Evolutionary conservation across 1,140 invertebrate species (phyloP).

Genomic region (Monochamus saltuarius): DNA sequence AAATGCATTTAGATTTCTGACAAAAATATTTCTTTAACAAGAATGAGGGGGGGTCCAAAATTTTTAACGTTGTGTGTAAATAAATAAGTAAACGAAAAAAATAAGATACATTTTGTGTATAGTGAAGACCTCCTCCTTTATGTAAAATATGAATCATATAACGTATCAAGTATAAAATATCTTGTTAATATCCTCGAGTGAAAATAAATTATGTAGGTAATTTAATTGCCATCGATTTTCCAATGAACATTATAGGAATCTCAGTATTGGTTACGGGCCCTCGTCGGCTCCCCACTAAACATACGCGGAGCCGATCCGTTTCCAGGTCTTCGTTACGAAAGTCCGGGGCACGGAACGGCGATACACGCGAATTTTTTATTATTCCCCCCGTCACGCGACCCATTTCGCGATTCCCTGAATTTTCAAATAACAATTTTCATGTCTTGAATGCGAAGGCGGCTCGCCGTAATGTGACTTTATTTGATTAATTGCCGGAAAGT

Average conservation of each 20-base stretch:
- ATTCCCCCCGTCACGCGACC: neutral
- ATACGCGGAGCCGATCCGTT: conserved; percentile 11
- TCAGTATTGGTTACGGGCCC: conserved; percentile 11
- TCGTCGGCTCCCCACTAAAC: neutral
- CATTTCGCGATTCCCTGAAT: conserved; percentile 5
- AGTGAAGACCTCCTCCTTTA: no score
- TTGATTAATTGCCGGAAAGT: conserved; percentile 15
- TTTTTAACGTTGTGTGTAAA: no score
- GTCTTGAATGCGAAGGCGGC: neutral
- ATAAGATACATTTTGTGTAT: no score
- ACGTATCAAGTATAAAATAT: no score
- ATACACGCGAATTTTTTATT: conserved; percentile 13
- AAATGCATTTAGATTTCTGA: no score
- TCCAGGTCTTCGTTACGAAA: conserved; percentile 1
- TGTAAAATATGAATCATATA: no score
- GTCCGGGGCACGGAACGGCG: conserved; percentile 7
- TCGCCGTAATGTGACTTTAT: conserved; percentile 9
- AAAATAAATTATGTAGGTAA: conserved; percentile 11
- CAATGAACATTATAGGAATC: conserved; percentile 16
- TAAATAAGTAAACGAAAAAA: no score
- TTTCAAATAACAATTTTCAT: neutral
- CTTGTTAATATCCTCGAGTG: no score
- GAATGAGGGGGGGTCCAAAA: no score
- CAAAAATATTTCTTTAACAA: no score
- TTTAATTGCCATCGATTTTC: conserved; percentile 14